phyloP scores from a whole-genome alignment of 1,140 invertebrate species.

The Dermatophagoides farinae region DNA sequence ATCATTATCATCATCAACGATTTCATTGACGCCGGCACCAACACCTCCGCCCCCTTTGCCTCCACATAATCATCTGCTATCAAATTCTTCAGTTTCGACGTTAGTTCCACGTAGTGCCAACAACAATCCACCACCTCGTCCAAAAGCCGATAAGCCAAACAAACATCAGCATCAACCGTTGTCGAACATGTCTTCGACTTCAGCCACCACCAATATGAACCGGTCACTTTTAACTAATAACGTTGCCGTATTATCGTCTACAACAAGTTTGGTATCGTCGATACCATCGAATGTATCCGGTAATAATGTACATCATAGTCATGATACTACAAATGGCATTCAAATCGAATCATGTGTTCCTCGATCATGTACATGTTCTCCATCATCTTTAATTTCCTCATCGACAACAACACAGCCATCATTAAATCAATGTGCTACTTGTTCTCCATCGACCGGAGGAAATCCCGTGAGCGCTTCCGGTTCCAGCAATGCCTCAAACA shows the following conservation, averaged over 20 bases:
- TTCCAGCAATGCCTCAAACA: neutral
- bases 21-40: constrained; percentile 6
- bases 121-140: constrained; percentile 8
- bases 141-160: neutral
- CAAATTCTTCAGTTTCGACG: neutral
- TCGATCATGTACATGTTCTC: no score
- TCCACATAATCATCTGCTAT: constrained; percentile 11
- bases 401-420: no score
- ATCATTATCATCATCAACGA: constrained; percentile 8
- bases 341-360: no score
- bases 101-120: constrained; percentile 4
- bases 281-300: no score
- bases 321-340: no score
- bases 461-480: constrained; percentile 2
- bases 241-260: no score
- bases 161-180: constrained; percentile 22
- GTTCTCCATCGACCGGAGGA: no score
- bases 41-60: constrained; percentile 17
- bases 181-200: neutral
- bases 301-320: no score
- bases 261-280: no score
- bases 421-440: no score
- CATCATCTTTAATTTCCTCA: no score
- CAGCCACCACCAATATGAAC: neutral
- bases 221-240: no score